Conservation (phyloP, 2,888 invertebrate species). For the Ptycholaimellus sp. region DNA sequence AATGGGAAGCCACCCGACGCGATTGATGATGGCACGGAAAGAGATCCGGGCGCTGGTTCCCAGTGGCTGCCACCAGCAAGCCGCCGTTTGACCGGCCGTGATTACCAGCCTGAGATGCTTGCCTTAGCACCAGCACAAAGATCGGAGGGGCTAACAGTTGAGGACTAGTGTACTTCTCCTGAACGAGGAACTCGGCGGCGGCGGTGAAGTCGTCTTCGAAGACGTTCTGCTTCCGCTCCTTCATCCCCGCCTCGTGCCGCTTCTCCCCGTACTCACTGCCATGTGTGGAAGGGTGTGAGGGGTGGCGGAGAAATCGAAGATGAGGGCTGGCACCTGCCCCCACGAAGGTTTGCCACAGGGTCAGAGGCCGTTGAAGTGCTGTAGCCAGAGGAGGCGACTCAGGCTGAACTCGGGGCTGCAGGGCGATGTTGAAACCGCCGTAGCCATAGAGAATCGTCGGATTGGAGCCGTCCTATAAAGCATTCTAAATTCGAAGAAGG, state of each 20-base stretch:
- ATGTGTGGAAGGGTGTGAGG: no score
- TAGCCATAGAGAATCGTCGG: constrained; percentile 79
- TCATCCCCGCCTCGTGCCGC: constrained; percentile 77
- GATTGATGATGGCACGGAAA: constrained; percentile 72
- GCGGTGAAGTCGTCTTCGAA: constrained; percentile 88
- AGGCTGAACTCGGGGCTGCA: constrained; percentile 69
- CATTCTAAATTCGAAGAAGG: no score
- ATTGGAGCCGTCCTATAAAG: no score
- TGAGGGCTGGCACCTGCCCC: constrained; percentile 51
- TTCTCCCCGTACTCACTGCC: constrained; percentile 70
- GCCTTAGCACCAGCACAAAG: not conserved
- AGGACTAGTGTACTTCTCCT: constrained; percentile 50
- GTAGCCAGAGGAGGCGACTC: constrained; percentile 59
- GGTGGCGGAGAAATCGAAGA: constrained; percentile 1
- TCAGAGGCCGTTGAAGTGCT: constrained; percentile 63
- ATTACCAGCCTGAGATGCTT: no score
- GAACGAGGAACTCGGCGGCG: constrained; percentile 64
- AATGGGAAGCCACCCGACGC: constrained; percentile 73
- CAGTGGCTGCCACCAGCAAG: constrained; percentile 69
- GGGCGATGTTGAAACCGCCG: constrained; percentile 82
- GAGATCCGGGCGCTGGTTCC: constrained; percentile 77
- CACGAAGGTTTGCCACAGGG: constrained; percentile 75
- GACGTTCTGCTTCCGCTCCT: constrained; percentile 77
- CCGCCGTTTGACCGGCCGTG: constrained; percentile 95
- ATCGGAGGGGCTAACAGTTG: constrained; percentile 35